Conservation (phyloP, 2,797 vertebrate genomes). For the Tamandua tetradactyla region DNA sequence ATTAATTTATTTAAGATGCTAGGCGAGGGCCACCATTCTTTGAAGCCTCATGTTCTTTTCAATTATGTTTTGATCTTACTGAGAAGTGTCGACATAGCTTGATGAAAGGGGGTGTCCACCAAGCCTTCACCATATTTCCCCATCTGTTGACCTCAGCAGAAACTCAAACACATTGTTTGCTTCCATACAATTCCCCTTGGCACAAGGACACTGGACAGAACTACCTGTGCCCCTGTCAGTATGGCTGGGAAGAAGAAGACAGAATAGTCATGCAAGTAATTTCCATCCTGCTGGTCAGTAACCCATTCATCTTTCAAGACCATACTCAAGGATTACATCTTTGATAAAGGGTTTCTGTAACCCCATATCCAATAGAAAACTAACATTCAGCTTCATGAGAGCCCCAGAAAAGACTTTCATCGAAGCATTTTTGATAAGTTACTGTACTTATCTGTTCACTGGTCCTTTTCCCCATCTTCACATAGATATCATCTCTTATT, state of each 20-base stretch:
- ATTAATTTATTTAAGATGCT: neutral
- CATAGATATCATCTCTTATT: neutral
- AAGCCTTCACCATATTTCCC: neutral
- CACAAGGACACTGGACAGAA: neutral
- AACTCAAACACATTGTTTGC: constrained; percentile 1
- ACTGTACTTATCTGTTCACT: neutral
- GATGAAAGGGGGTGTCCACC: neutral
- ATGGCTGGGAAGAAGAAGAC: neutral
- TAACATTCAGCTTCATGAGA: neutral
- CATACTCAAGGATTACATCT: neutral
- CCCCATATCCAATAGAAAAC: neutral
- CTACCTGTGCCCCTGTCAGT: neutral
- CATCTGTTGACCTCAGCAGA: neutral
- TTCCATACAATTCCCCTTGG: neutral
- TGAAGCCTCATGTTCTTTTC: neutral
- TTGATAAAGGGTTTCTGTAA: neutral
- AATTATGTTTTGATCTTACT: constrained; percentile 5
- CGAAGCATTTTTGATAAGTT: neutral
- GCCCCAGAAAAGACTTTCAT: neutral
- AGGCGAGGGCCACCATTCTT: neutral
- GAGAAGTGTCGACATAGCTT: neutral
- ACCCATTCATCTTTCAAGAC: neutral
- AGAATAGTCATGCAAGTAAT: neutral
- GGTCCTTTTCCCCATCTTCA: neutral
- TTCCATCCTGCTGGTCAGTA: neutral